Base-by-base conservation (phyloP, 2,797 vertebrate genomes). In the Rhynchonycteris naso region DNA sequence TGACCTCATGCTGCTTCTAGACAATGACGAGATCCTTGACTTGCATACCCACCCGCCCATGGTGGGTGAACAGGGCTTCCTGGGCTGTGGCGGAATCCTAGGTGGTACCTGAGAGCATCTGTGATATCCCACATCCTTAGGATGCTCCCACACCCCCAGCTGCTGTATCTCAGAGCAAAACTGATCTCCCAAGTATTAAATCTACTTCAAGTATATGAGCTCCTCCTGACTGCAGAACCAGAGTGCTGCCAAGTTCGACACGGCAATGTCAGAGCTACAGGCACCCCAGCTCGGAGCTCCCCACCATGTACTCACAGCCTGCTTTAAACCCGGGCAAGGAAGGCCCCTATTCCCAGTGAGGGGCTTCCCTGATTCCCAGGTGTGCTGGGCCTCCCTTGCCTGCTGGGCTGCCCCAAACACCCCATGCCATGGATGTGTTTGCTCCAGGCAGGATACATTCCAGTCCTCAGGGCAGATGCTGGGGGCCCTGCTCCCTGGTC, bases 301-400 rank as follows among this genome's bases (percentile, higher is more conserved):
- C 22, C 22, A 14, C 0, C 4, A 10, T 14, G 22, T 8, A 15
- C 28, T 22, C 10, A 12, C 11, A 26, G n/a, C 24, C 22, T 26
- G 7, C n/a, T 22, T 2, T 43, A 43, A 4, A 14, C 5, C 24
- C 1, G 14, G 61, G 30, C 16, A 52, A 47, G 26, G 10, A 43
- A 43, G 43, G 43, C 43, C 43, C 43, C 43, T 43, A 5, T 43
- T 43, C 43, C 43, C 43, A 43, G 43, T 7, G 43, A 43, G 43
- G 43, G 43, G 43, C 43, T 43, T 30, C 14, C 35, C 16, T 26
- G 8, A 26, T 47, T 26, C 26, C 61, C 19, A 3, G 35, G 16
- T 43, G 10, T 21, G 58, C 11, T 7, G 28, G 2, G 0, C 26
- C 43, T 81, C 59, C 58, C 28, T n/a, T 28, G 28, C 38, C 26